phyloP scores from a whole-genome alignment of 2,888 invertebrate genomes.

The Eucriotettix oculatus region DNA sequence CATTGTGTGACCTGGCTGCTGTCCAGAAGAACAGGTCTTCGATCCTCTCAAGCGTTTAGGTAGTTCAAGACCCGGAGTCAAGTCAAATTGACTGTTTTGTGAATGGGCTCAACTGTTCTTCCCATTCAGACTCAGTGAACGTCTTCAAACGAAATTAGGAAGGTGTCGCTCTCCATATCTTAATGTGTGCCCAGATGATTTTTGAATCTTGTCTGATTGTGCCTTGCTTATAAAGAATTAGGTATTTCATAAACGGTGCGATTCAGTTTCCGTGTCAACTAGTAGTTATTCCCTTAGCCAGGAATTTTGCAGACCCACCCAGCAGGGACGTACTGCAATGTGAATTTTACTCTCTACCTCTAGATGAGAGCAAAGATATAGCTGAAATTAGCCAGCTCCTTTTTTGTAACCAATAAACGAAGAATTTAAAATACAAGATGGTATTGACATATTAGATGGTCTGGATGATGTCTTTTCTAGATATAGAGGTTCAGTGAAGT shows the following conservation, averaged over 20 bases:
- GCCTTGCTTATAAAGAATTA: too few relatives aligned
- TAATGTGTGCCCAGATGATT: conserved; percentile 2
- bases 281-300: too few relatives aligned
- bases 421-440: not conserved
- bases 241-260: too few relatives aligned
- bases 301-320: too few relatives aligned
- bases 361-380: not conserved
- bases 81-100: conserved; percentile 83
- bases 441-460: not conserved
- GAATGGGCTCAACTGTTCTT: conserved; percentile 37
- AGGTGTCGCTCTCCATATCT: conserved; percentile 3
- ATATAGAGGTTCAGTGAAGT: not conserved
- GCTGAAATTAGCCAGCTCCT: not conserved
- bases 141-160: conserved; percentile 1
- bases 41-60: too few relatives aligned
- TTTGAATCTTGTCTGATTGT: not conserved
- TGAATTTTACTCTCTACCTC: not conserved
- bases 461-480: not conserved
- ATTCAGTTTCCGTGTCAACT: too few relatives aligned
- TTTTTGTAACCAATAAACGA: not conserved
- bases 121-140: not conserved
- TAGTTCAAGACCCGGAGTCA: too few relatives aligned
- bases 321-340: too few relatives aligned
- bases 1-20: too few relatives aligned
- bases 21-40: too few relatives aligned